Evolutionary conservation across 2,888 invertebrate genomes (phyloP).

Genomic region (Mimachlamys varia): DNA sequence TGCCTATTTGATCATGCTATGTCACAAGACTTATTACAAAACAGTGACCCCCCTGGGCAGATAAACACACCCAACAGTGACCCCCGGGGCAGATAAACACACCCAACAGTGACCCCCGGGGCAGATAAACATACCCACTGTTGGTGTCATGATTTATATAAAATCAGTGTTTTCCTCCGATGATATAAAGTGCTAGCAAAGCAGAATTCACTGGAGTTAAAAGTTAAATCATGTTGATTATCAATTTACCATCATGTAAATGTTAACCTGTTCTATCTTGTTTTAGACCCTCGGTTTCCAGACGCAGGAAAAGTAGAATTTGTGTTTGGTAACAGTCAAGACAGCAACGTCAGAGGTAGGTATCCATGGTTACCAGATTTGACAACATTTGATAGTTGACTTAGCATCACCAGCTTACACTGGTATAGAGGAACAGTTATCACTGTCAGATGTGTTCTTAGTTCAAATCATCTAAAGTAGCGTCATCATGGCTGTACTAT

Average conservation of each 20-base stretch:
- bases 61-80: background rate
- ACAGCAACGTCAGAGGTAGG: constrained; percentile 73
- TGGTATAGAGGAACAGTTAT: background rate
- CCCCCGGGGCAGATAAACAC: background rate
- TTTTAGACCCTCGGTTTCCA: constrained; percentile 91
- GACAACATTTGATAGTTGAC: background rate
- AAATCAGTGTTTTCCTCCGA: no score
- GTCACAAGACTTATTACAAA: no score
- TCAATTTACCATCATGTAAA: background rate
- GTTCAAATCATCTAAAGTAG: background rate
- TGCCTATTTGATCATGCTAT: no score
- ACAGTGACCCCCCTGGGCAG: background rate
- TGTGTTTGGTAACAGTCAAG: constrained; percentile 86
- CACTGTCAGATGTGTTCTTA: background rate
- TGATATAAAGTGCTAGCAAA: no score
- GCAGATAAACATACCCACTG: no score
- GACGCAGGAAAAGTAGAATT: constrained; percentile 92
- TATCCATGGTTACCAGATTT: background rate
- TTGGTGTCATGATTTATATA: no score
- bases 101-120: no score
- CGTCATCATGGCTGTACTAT: background rate
- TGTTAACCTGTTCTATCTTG: constrained; percentile 42
- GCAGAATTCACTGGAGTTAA: no score
- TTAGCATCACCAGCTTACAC: background rate
- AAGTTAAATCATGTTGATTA: no score